Evolutionary conservation across 2,797 vertebrate species (phyloP), one percentile per base, ranked within the genome.

Genomic region (Leptoclinus maculatus): DNA sequence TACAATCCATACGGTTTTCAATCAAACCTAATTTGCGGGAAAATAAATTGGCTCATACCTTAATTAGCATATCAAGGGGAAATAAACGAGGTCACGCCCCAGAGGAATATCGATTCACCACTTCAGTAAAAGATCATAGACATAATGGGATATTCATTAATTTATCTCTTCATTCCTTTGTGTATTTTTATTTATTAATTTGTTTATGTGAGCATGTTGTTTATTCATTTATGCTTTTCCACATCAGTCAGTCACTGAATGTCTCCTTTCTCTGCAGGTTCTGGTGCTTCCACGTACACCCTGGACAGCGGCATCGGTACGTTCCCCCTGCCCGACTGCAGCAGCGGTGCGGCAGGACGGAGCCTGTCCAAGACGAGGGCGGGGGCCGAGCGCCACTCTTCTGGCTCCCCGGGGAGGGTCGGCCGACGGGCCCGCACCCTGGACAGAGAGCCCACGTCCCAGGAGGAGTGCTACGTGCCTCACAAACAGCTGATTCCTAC

Each of bases 221-320:
- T 43, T 5, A 1, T 60, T 4, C 12, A 12, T 62, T 27, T 27
- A 17, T 11, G 5, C 32, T 34, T 7, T 7, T 34, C 32, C 32
- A 29, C 25, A 12, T 38, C 13, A 49, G 12, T 62, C 19, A 2
- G 0, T 38, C 45, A 11, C 34, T 34, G 58, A 19, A 7, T 58
- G 14, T 58, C 3, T 67, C 21, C 16, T 16, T 9, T 19, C 43
- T 66, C 76, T 36, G 6, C 93, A 97, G 98, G 95, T 47, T 99
- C 97, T 0, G 96, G 97, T 11, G 97, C 97, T 0, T 96, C 98
- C 91, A 99, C 97, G 0, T 95, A 98, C 93, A 99, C 98, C 0
- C 93, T 99, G 91, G 98, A 99, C 95, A 99, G 98, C 2, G 98
- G 98, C 72, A 99, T 99, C 7, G 98, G 98, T 8, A 99, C 98